These are phyloP conservation scores for Zosterops hypoxanthus DNA, from an alignment of 2,113 vertebrate species.

Conservation along the genomic window DNA sequence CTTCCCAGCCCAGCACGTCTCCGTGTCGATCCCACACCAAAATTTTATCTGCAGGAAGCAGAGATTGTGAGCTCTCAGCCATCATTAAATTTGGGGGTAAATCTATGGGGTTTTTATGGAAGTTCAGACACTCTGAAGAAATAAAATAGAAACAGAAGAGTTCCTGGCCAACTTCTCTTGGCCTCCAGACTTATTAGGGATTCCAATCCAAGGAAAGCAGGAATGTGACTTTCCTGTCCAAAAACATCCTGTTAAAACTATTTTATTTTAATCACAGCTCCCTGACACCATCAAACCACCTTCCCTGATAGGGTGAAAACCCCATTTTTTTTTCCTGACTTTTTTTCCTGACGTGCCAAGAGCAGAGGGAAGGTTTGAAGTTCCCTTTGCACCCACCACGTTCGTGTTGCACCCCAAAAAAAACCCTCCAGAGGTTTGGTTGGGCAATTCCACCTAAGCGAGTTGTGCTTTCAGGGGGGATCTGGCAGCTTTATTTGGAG, in stretches of 20 bases:
- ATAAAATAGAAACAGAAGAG: constrained; percentile 35
- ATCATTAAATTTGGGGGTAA: not conserved
- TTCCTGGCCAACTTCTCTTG: constrained; percentile 24
- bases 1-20: not conserved
- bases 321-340: not conserved
- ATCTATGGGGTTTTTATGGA: constrained; percentile 3
- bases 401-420: not conserved
- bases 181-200: not conserved
- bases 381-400: not conserved
- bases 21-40: not conserved
- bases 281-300: not conserved
- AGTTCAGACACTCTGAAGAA: constrained; percentile 44
- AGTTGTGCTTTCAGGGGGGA: constrained; percentile 11
- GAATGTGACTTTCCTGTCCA: constrained; percentile 36
- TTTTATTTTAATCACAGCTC: constrained; percentile 45
- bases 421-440: not conserved
- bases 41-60: constrained; percentile 7
- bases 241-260: constrained; percentile 32
- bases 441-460: not conserved
- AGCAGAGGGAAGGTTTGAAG: constrained; percentile 41
- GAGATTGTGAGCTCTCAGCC: not conserved
- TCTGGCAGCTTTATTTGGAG: constrained; percentile 11
- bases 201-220: not conserved
- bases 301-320: not conserved
- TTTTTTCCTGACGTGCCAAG: constrained; percentile 37